Evolutionary conservation across 2,113 vertebrate genomes (phyloP).

Genomic region (Austrofundulus limnaeus): DNA sequence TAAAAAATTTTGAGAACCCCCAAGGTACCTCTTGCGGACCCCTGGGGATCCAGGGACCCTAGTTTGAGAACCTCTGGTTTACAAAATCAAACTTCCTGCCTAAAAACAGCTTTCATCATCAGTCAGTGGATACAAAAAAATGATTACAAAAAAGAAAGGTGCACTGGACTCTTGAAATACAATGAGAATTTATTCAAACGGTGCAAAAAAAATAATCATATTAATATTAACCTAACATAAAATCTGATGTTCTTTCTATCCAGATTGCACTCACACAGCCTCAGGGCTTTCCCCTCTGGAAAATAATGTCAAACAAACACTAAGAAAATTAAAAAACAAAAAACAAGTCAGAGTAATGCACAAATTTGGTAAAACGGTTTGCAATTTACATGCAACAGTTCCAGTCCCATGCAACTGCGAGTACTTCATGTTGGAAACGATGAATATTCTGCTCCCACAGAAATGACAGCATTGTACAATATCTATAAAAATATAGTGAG

Average conservation of each 20-base stretch:
- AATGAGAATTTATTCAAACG: constrained; percentile 84
- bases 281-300: constrained; percentile 47
- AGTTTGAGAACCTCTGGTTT: too few relatives aligned
- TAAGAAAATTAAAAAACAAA: too few relatives aligned
- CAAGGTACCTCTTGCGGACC: too few relatives aligned
- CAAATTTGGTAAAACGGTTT: constrained; percentile 63
- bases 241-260: constrained; percentile 77
- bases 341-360: constrained; percentile 64
- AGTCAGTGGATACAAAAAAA: neutral
- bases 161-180: constrained; percentile 71
- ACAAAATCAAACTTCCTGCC: too few relatives aligned
- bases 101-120: too few relatives aligned
- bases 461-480: constrained; percentile 62
- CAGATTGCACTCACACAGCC: constrained; percentile 78
- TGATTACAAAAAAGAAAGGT: constrained; percentile 12
- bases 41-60: too few relatives aligned
- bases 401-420: constrained; percentile 73
- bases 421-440: constrained; percentile 54
- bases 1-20: too few relatives aligned
- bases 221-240: constrained; percentile 68
- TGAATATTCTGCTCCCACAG: constrained; percentile 50
- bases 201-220: constrained; percentile 77
- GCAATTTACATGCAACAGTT: constrained; percentile 76
- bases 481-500: constrained; percentile 65
- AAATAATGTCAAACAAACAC: constrained; percentile 48